Evolutionary conservation across 2,113 vertebrate genomes (phyloP).

Genomic region (Dicerorhinus sumatrensis): DNA sequence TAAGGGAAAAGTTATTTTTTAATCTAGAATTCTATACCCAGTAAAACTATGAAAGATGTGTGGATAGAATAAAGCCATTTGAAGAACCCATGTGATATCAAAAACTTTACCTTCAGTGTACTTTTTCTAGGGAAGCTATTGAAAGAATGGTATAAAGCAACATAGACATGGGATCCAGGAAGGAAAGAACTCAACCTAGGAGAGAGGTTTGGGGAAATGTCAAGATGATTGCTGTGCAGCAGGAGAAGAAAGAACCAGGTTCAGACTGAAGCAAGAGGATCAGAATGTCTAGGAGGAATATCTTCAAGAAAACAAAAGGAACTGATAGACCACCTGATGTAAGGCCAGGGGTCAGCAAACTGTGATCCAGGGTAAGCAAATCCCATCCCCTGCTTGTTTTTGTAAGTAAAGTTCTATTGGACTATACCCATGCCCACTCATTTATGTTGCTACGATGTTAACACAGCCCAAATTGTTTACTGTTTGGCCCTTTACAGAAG

Average conservation of each 20-base stretch:
- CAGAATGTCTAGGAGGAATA: background rate
- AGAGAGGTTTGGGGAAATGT: background rate
- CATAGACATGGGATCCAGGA: background rate
- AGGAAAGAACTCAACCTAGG: background rate
- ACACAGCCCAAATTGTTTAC: background rate
- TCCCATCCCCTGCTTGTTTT: background rate
- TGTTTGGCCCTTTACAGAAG: background rate
- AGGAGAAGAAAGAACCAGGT: background rate
- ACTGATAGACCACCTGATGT: background rate
- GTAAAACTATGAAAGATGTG: background rate
- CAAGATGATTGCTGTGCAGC: background rate
- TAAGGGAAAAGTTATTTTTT: background rate
- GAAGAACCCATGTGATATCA: background rate
- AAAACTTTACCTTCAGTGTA: background rate
- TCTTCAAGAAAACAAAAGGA: background rate
- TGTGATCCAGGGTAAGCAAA: background rate
- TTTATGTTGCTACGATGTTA: background rate
- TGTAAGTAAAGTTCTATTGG: background rate
- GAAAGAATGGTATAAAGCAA: background rate
- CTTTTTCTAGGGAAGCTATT: background rate
- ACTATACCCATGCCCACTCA: background rate
- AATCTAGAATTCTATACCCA: background rate
- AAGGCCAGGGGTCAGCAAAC: background rate
- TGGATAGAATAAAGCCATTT: slow-evolving; percentile 3
- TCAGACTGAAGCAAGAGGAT: background rate